phyloP scores from a whole-genome alignment of 2,797 vertebrate genomes.

The Sebastes reedi region DNA sequence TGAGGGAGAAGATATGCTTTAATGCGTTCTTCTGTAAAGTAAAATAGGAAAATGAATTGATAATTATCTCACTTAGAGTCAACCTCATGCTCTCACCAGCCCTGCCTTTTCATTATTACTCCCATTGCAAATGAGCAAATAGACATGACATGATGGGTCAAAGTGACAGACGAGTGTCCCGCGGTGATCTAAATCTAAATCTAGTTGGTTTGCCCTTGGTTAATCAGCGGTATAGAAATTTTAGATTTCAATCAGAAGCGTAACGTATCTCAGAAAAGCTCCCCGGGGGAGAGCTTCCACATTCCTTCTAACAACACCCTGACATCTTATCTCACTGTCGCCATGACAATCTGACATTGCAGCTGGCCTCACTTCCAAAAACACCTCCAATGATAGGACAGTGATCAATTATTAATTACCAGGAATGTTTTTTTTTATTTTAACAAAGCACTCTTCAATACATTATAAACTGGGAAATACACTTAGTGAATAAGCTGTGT shows the following conservation, averaged over 20 bases:
- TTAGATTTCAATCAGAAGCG: not conserved
- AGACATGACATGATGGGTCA: no score
- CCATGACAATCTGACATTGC: not conserved
- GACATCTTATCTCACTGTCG: not conserved
- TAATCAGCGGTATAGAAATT: not conserved
- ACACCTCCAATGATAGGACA: not conserved
- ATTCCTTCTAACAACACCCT: not conserved
- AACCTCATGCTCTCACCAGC: not conserved
- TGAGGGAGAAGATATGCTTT: not conserved
- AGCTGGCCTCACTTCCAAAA: not conserved
- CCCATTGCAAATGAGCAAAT: no score
- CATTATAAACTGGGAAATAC: not conserved
- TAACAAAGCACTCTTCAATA: not conserved
- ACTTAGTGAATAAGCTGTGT: not conserved
- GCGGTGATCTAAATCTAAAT: no score
- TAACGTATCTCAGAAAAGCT: not conserved
- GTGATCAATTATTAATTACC: conserved; percentile 3
- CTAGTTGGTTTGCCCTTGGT: not conserved
- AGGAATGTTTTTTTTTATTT: not conserved
- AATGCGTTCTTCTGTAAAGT: not conserved
- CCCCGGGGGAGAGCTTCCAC: not conserved
- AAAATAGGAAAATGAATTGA: not conserved
- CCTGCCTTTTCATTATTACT: not conserved
- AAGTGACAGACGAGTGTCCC: not conserved
- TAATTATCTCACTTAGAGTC: not conserved